phyloP scores from a whole-genome alignment of 2,888 invertebrate species.

The Lissonota sp. region DNA sequence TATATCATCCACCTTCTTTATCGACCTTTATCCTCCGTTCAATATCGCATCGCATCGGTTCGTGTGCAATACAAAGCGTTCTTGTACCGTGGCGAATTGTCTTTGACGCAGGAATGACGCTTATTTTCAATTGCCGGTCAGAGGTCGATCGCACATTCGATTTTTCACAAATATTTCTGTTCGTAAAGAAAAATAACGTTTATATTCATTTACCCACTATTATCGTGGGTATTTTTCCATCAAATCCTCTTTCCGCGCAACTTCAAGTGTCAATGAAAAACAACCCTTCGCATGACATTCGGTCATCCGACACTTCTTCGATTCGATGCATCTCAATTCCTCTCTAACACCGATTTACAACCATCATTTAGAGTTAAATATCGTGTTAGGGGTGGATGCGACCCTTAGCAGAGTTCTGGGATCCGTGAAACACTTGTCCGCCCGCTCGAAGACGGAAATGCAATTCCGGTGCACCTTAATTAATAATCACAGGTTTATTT shows the following conservation, averaged over 20 bases:
- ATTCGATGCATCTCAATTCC: background rate
- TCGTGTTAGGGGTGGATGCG: no score
- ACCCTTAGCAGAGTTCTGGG: no score
- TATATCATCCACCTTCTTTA: slow-evolving; percentile 70
- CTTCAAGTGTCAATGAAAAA: background rate
- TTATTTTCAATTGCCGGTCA: background rate
- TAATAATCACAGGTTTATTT: background rate
- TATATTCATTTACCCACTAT: background rate
- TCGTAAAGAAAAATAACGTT: no score
- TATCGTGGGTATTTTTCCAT: background rate
- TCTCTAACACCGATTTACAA: no score
- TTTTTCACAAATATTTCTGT: no score
- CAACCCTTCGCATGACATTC: background rate
- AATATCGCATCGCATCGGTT: slow-evolving; percentile 9
- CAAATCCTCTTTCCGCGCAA: no score
- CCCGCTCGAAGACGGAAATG: background rate
- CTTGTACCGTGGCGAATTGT: background rate
- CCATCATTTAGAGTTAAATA: no score
- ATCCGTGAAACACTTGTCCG: background rate
- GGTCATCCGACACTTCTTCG: no score
- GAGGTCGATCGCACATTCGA: background rate
- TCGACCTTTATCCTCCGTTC: slow-evolving; percentile 47
- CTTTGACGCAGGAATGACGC: slow-evolving; percentile 17
- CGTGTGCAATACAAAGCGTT: background rate
- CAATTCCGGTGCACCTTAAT: background rate